A percentile compares a stretch with the other conserved stretches of the same genome.
phyloP scores from a whole-genome alignment of 2,113 vertebrate genomes.

The Sisor rabdophorus region DNA sequence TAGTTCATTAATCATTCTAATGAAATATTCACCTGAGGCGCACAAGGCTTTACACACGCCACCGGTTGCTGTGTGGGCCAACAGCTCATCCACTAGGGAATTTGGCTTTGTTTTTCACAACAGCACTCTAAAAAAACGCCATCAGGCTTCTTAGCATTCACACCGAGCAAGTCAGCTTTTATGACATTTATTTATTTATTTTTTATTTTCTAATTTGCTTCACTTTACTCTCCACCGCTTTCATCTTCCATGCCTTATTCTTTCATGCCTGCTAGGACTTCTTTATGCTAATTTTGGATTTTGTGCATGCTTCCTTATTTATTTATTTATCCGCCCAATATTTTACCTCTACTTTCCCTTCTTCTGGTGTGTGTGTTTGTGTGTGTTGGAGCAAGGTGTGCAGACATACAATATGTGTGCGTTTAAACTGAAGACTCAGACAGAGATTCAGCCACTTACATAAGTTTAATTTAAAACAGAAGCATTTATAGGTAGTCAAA shows the following conservation, averaged over 20 bases:
- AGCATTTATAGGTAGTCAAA: slow-evolving; percentile 10
- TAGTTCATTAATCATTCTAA: slow-evolving; percentile 62
- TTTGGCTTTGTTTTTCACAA: slow-evolving; percentile 47
- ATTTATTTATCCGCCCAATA: slow-evolving; percentile 43
- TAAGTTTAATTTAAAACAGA: slow-evolving; percentile 41
- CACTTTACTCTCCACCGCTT: slow-evolving; percentile 53
- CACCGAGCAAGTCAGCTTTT: slow-evolving; percentile 43
- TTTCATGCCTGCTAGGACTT: not conserved
- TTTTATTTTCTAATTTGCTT: slow-evolving; percentile 48
- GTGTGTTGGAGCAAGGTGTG: slow-evolving; percentile 11
- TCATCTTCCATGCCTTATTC: slow-evolving; percentile 44
- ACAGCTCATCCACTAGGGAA: slow-evolving; percentile 33
- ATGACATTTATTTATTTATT: slow-evolving; percentile 42
- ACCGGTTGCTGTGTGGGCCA: slow-evolving; percentile 45
- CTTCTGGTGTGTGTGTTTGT: not conserved
- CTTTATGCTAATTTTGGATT: slow-evolving; percentile 13
- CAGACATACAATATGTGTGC: slow-evolving; percentile 3
- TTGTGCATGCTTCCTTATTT: not conserved
- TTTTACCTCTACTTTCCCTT: not conserved
- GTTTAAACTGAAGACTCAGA: slow-evolving; percentile 47
- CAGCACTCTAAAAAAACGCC: not conserved
- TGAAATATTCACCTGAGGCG: slow-evolving; percentile 45
- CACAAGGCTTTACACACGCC: slow-evolving; percentile 20
- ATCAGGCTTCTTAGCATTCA: slow-evolving; percentile 47
- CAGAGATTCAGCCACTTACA: slow-evolving; percentile 64